These are phyloP conservation scores for Athetis lepigone DNA, from an alignment of 2,888 invertebrate genomes.

Conservation along the genomic window DNA sequence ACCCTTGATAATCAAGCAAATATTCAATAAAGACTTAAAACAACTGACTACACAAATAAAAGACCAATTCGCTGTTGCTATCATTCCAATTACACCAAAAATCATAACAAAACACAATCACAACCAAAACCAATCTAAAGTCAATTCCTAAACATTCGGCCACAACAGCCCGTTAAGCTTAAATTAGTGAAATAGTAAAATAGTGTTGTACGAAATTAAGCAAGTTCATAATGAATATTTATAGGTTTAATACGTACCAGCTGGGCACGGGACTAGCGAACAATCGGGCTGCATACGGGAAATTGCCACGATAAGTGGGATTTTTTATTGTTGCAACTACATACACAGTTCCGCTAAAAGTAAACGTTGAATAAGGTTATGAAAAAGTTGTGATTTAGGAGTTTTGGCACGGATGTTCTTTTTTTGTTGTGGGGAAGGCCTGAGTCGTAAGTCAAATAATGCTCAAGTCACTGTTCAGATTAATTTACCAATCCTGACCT, in stretches of 20 bases:
- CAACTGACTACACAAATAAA: too few relatives aligned
- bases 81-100: background rate
- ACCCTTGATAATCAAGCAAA: too few relatives aligned
- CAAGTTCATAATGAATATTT: conserved; percentile 90
- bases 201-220: conserved; percentile 87
- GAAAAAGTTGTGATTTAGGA: conserved; percentile 14
- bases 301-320: conserved; percentile 78
- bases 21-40: too few relatives aligned
- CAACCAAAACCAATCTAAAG: conserved; percentile 53
- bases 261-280: conserved; percentile 77
- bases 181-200: conserved; percentile 87
- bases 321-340: conserved; percentile 71
- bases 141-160: conserved; percentile 63
- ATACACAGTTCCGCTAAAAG: conserved; percentile 36
- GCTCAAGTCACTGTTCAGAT: too few relatives aligned
- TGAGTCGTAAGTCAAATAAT: too few relatives aligned
- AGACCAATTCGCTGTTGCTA: too few relatives aligned
- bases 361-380: conserved; percentile 28
- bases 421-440: too few relatives aligned
- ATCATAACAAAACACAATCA: conserved; percentile 57
- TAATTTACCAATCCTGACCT: too few relatives aligned
- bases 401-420: background rate
- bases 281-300: conserved; percentile 81
- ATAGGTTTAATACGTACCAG: conserved; percentile 88
- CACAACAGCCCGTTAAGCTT: conserved; percentile 77